Evolutionary conservation across 1,140 invertebrate species (phyloP).

Genomic region (Lepidurus arcticus): DNA sequence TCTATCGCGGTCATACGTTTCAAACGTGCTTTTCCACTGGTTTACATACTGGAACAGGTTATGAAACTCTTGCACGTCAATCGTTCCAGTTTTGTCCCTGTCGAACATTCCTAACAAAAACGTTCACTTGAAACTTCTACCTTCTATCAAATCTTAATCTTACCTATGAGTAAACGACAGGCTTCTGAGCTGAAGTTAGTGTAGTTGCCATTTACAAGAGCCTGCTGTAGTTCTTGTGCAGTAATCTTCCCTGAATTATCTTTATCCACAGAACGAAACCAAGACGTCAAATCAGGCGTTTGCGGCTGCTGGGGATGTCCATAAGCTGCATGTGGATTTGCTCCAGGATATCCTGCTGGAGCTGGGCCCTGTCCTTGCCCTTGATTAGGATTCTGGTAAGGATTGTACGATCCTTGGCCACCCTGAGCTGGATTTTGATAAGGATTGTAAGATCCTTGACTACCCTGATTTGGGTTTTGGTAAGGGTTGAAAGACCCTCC

Average conservation of each 20-base stretch:
- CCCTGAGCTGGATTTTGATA: neutral
- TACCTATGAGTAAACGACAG: constrained; percentile 84
- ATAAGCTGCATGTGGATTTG: constrained; percentile 14
- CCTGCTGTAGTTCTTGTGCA: constrained; percentile 67
- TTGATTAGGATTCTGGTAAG: constrained; percentile 9
- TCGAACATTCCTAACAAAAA: constrained; percentile 74
- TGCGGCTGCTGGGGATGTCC: neutral
- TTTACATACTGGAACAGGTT: constrained; percentile 77
- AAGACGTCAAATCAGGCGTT: constrained; percentile 16
- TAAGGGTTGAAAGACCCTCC: neutral
- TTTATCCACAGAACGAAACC: constrained; percentile 33
- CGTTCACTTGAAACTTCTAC: neutral
- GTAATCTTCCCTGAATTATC: constrained; percentile 67
- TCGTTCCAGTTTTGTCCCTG: constrained; percentile 73
- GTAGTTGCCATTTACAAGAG: constrained; percentile 79
- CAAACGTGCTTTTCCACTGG: constrained; percentile 59
- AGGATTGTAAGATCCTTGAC: neutral
- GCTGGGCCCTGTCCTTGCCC: neutral
- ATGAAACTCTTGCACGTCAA: constrained; percentile 78
- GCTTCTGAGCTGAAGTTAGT: constrained; percentile 75
- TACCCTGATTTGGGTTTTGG: neutral
- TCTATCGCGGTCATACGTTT: constrained; percentile 71
- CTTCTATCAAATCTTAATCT: constrained; percentile 39
- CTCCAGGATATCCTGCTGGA: neutral
- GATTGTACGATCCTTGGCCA: neutral